Evolutionary conservation across 1,140 invertebrate genomes (phyloP).

Genomic region (Matsumurasca onukii): DNA sequence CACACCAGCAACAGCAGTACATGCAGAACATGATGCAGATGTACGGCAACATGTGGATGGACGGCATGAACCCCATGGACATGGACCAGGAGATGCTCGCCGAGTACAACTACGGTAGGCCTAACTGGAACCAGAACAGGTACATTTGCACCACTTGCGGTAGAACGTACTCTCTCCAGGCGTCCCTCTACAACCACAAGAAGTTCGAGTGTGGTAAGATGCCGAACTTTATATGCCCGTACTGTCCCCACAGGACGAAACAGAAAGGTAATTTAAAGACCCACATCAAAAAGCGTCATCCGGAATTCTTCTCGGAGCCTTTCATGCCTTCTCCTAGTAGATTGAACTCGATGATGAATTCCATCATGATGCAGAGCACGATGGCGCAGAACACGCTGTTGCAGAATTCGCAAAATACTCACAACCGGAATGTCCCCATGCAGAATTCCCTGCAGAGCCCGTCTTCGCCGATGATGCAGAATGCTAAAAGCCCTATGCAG

Average conservation of each 20-base stretch:
- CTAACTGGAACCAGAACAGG: slow-evolving; percentile 51
- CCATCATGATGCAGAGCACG: slow-evolving; percentile 20
- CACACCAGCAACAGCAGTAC: slow-evolving; percentile 7
- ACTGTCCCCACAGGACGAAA: slow-evolving; percentile 39
- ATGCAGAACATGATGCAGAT: slow-evolving; percentile 15
- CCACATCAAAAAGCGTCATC: slow-evolving; percentile 48
- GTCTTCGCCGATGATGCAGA: background rate
- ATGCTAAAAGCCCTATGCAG: background rate
- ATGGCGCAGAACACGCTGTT: background rate
- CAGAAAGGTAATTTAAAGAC: slow-evolving; percentile 38
- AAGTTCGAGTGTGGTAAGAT: slow-evolving; percentile 50
- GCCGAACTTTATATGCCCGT: slow-evolving; percentile 46
- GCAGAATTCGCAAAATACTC: background rate
- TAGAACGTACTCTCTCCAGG: slow-evolving; percentile 53
- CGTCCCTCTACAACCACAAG: slow-evolving; percentile 53
- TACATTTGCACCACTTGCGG: slow-evolving; percentile 52
- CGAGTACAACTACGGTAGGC: background rate
- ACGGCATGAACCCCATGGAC: background rate
- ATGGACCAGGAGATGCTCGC: slow-evolving; percentile 21
- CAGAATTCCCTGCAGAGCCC: background rate
- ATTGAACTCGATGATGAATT: slow-evolving; percentile 17
- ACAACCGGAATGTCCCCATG: background rate
- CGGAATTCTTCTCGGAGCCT: slow-evolving; percentile 25
- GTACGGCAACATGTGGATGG: slow-evolving; percentile 19
- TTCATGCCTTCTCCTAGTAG: slow-evolving; percentile 18